These are phyloP conservation scores for Drosophila pruinosa DNA, from an alignment of 1,140 invertebrate species.

Conservation along the genomic window DNA sequence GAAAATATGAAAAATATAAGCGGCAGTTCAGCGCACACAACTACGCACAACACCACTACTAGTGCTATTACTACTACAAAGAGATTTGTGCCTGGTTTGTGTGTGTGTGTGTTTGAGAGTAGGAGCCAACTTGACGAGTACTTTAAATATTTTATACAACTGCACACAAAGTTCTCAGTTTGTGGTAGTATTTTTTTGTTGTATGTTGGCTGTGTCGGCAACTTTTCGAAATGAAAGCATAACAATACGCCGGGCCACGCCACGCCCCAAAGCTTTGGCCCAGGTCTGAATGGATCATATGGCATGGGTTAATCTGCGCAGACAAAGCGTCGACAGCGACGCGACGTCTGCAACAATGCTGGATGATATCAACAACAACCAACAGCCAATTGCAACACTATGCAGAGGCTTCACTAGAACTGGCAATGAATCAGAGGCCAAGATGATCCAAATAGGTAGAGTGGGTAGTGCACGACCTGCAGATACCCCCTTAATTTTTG, in stretches of 20 bases:
- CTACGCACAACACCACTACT: too few species aligned
- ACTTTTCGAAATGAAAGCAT: conserved; percentile 65
- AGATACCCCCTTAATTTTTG: too few species aligned
- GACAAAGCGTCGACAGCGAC: conserved; percentile 70
- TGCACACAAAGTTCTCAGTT: conserved; percentile 59
- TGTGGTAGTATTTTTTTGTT: conserved; percentile 19
- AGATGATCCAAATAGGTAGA: conserved; percentile 15
- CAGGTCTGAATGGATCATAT: conserved; percentile 57
- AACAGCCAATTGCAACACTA: conserved; percentile 38
- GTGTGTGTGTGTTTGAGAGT: conserved; percentile 28
- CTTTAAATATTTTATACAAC: conserved; percentile 75
- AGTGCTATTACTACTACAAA: conserved; percentile 34
- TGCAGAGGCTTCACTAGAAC: conserved; percentile 65
- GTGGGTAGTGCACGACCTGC: neutral
- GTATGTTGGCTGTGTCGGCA: conserved; percentile 45
- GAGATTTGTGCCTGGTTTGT: neutral
- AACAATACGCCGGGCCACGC: conserved; percentile 21
- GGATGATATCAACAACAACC: conserved; percentile 50
- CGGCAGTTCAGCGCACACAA: conserved; percentile 44
- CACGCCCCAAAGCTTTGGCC: conserved; percentile 37
- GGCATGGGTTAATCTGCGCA: conserved; percentile 67
- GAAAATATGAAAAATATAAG: conserved; percentile 33
- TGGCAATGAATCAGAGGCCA: conserved; percentile 66
- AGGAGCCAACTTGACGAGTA: conserved; percentile 34
- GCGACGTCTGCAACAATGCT: conserved; percentile 60